Base-by-base conservation (phyloP, 2,888 invertebrate species). In the Yponomeuta malinellus region DNA sequence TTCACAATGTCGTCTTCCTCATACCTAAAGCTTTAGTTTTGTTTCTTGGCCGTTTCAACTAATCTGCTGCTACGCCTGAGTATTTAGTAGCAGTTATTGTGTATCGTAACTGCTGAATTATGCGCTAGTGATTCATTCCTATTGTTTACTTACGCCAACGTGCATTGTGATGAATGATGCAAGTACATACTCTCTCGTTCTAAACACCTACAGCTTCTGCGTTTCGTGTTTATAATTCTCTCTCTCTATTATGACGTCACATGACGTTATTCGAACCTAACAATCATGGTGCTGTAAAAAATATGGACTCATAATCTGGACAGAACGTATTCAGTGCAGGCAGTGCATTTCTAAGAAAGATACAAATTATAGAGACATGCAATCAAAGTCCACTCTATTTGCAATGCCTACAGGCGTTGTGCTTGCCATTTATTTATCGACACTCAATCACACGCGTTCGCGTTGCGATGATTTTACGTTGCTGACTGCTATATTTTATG, bases 111-210 rank as follows among this genome's bases (percentile, higher is more conserved):
- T 6, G 68, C 37, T 59, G 69, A 10, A 52, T 69, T 69, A 69
- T 69, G 59, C 52, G 59, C 31, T 37, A 68, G 48, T 69, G 69
- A 52, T 69, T 69, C 69, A 69, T 59, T 10, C 12, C 52, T 69
- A 69, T 69, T 69, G 69, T 69, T 69, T 31, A 59, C 69, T 69
- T 31, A 59, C 69, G 15, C 10, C 52, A 52, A 69, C 48, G 68
- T 48, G 33, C 48, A 43, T 66, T 15, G 37, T 43, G 43, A 37
- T 68, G 65, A 33, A 29, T 65, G 29, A 33, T 65, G 10, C 65
- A 33, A 65, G 12, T 59, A 59, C 43, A 43, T 59, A 59, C 52
- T 59, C 52, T 59, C 52, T 59, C 52, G 52, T 15, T 15, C 52
- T 12, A 59, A 59, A 59, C 52, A 59, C 52, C 52, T 59, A 59